Conservation (phyloP, 2,888 invertebrate species). For the Sturmia bella region DNA sequence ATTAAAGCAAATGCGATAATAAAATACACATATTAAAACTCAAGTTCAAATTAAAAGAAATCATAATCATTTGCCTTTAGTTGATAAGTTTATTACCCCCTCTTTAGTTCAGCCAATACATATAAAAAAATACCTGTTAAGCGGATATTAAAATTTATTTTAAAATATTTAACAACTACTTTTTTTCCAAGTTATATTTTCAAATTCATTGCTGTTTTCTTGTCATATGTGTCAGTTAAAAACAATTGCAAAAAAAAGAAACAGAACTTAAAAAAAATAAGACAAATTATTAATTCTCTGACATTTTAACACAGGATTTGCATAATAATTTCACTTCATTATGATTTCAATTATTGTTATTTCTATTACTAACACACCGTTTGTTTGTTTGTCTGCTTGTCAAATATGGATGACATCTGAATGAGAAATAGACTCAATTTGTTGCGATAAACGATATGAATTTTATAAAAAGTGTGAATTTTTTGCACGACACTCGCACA, state of each 20-base stretch:
- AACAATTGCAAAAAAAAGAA: slow-evolving; percentile 19
- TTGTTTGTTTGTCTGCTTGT: slow-evolving; percentile 29
- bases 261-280: neutral
- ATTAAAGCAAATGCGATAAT: too few relatives aligned
- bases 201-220: slow-evolving; percentile 34
- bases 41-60: neutral
- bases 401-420: slow-evolving; percentile 31
- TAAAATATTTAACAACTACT: slow-evolving; percentile 22
- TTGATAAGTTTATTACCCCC: slow-evolving; percentile 40
- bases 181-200: slow-evolving; percentile 6
- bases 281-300: slow-evolving; percentile 52
- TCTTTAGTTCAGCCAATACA: neutral
- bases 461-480: slow-evolving; percentile 37
- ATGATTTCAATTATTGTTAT: slow-evolving; percentile 40
- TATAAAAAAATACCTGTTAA: slow-evolving; percentile 13
- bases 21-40: too few relatives aligned
- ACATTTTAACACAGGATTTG: slow-evolving; percentile 65
- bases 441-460: slow-evolving; percentile 11
- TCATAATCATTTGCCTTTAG: neutral
- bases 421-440: slow-evolving; percentile 42
- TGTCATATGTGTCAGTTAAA: slow-evolving; percentile 56
- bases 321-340: slow-evolving; percentile 58
- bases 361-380: slow-evolving; percentile 16
- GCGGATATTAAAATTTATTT: slow-evolving; percentile 52
- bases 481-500: slow-evolving; percentile 34